Evolutionary conservation across 2,888 invertebrate genomes (phyloP).

Genomic region (Eueremaeus valkanovi): DNA sequence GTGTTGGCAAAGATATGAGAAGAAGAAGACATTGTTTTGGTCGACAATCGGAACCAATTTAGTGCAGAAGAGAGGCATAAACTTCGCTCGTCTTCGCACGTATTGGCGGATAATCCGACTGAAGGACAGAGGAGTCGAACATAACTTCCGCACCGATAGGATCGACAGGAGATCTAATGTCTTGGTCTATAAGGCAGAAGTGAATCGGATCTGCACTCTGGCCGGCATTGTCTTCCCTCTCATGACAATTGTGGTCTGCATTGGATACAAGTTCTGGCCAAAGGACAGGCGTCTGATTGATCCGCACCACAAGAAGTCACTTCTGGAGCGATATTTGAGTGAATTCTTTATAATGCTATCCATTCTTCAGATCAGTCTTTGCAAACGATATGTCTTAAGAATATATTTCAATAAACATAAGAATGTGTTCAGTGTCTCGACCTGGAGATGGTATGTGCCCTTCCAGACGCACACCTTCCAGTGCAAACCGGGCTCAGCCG

Average conservation of each 20-base stretch:
- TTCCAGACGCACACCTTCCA: not conserved
- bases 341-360: not conserved
- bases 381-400: not conserved
- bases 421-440: not conserved
- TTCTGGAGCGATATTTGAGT: not conserved
- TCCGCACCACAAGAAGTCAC: not conserved
- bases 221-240: not conserved
- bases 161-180: not conserved
- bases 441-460: conserved; percentile 1
- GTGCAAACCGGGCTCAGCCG: conserved; percentile 3
- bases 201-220: not conserved
- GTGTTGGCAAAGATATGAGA: too few species aligned
- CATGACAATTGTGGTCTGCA: not conserved
- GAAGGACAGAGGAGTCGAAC: conserved; percentile 7
- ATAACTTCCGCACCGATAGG: not conserved
- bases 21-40: too few species aligned
- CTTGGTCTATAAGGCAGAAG: conserved; percentile 1
- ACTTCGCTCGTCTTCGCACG: not conserved
- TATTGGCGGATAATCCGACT: not conserved
- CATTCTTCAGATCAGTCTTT: not conserved
- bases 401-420: conserved; percentile 2
- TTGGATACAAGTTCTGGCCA: too few species aligned
- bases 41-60: too few species aligned
- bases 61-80: not conserved
- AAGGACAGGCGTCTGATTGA: too few species aligned